phyloP scores from a whole-genome alignment of 2,888 invertebrate genomes.

The Phortica magna region DNA sequence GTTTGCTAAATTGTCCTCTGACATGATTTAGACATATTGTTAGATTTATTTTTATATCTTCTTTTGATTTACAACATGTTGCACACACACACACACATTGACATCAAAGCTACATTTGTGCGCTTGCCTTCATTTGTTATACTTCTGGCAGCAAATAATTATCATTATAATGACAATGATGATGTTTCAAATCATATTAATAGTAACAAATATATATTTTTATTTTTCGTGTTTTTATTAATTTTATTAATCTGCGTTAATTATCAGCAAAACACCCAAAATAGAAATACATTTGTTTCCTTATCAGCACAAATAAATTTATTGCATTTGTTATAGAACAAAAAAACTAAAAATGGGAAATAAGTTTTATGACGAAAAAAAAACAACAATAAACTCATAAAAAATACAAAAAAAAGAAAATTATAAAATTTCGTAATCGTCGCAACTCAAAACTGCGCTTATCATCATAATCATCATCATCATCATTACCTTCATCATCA shows the following conservation, averaged over 20 bases:
- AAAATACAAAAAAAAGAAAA: background rate
- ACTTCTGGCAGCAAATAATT: too few relatives aligned
- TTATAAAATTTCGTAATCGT: background rate
- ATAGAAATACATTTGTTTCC: too few relatives aligned
- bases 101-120: too few relatives aligned
- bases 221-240: background rate
- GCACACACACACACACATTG: background rate
- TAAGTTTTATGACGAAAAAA: too few relatives aligned
- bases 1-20: conserved; percentile 74
- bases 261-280: too few relatives aligned
- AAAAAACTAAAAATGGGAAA: too few relatives aligned
- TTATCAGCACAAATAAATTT: too few relatives aligned
- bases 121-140: too few relatives aligned
- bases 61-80: conserved; percentile 9
- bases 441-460: background rate
- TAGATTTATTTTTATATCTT: conserved; percentile 41
- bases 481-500: background rate
- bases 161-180: too few relatives aligned
- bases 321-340: too few relatives aligned
- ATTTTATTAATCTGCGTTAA: too few relatives aligned
- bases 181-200: too few relatives aligned
- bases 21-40: conserved; percentile 71
- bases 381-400: background rate
- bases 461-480: background rate
- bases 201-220: background rate